Conservation (phyloP, 2,888 invertebrate genomes). For the Zeuzera pyrina region DNA sequence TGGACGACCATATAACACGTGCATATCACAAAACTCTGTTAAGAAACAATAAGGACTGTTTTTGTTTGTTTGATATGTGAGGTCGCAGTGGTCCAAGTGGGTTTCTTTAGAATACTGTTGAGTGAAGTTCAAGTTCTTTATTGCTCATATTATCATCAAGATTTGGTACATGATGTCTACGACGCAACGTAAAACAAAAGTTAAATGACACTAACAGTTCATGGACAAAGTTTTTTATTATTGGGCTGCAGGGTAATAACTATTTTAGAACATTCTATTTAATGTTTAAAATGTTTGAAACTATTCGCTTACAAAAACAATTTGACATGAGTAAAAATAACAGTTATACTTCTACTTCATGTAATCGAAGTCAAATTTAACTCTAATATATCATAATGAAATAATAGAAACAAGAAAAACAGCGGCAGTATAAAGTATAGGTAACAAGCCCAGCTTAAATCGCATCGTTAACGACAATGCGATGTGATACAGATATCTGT, state of each 20-base stretch:
- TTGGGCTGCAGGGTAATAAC: background rate
- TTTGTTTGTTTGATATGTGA: too few relatives aligned
- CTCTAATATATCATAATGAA: too few relatives aligned
- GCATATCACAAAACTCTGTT: conserved; percentile 11
- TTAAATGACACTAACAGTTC: conserved; percentile 32
- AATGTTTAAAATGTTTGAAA: too few relatives aligned
- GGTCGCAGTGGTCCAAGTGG: conserved; percentile 11
- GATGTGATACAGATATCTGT: conserved; percentile 49
- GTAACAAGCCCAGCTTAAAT: conserved; percentile 8
- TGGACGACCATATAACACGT: conserved; percentile 25
- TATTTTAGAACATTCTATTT: too few relatives aligned
- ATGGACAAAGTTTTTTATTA: conserved; percentile 24
- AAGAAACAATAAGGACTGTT: too few relatives aligned
- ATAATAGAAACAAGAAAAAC: too few relatives aligned
- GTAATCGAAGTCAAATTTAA: too few relatives aligned
- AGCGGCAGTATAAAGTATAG: too few relatives aligned
- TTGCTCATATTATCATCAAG: conserved; percentile 57
- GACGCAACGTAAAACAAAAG: conserved; percentile 43
- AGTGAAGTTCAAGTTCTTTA: conserved; percentile 49
- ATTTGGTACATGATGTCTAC: conserved; percentile 36
- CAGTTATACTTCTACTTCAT: too few relatives aligned
- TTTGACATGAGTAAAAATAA: too few relatives aligned
- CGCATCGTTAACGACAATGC: conserved; percentile 49
- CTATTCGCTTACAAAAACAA: too few relatives aligned
- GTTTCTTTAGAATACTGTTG: conserved; percentile 24